phyloP scores from a whole-genome alignment of 2,888 invertebrate genomes.

The Capitulum mitella region DNA sequence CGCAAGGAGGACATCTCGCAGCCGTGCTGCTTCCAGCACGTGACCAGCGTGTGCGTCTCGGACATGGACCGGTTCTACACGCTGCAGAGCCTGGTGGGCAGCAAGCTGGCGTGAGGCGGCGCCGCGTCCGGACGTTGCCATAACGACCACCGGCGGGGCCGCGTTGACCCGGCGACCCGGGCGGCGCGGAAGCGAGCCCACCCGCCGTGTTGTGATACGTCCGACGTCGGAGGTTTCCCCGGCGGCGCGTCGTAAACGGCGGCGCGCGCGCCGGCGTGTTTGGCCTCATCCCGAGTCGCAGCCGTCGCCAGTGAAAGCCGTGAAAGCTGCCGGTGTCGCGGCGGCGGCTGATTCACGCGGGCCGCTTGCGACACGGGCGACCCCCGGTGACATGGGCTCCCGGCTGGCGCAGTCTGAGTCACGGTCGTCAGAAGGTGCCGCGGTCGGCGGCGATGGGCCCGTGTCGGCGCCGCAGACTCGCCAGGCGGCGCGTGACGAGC shows the following conservation, averaged over 20 bases:
- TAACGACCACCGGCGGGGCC: constrained; percentile 6
- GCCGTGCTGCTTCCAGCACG: constrained; percentile 76
- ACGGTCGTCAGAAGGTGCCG: no score
- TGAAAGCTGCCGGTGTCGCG: neutral
- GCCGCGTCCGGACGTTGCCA: constrained; percentile 28
- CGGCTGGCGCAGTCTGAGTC: no score
- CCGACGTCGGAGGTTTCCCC: neutral
- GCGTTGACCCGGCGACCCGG: neutral
- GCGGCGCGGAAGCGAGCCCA: neutral
- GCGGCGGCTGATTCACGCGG: neutral
- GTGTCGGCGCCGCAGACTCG: neutral
- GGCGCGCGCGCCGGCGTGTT: neutral
- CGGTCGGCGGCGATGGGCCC: neutral
- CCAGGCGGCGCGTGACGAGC: neutral
- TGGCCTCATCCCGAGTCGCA: neutral
- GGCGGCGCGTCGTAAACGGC: neutral
- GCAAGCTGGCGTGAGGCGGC: constrained; percentile 26
- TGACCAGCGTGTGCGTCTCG: constrained; percentile 64
- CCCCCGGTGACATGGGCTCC: neutral
- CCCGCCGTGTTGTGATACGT: neutral
- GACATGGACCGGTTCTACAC: constrained; percentile 60
- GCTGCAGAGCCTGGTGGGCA: constrained; percentile 55
- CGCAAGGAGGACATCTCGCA: constrained; percentile 73
- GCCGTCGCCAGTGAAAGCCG: neutral
- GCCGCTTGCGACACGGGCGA: neutral